Evolutionary conservation across 2,113 vertebrate species (phyloP).

Genomic region (Aegithalos caudatus): DNA sequence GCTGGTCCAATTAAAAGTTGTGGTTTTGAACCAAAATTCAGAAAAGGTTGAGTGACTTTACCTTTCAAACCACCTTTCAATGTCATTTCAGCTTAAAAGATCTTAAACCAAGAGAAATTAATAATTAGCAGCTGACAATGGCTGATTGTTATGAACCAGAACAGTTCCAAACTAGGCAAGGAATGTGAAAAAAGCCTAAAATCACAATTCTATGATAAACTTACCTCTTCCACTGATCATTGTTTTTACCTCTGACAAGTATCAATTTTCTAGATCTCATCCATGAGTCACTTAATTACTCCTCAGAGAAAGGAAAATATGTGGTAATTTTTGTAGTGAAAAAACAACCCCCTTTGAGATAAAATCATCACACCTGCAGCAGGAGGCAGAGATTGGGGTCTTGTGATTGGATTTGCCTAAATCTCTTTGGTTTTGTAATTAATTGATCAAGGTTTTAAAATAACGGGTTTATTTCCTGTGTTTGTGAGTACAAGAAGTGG

Average conservation of each 20-base stretch:
- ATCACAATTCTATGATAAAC: background rate
- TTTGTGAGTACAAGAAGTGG: background rate
- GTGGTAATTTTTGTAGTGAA: slow-evolving; percentile 6
- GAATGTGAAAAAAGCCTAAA: background rate
- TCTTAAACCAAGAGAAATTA: slow-evolving; percentile 25
- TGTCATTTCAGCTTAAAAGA: background rate
- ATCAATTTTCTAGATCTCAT: slow-evolving; percentile 58
- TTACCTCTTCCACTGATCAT: slow-evolving; percentile 10
- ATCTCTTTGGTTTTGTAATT: background rate
- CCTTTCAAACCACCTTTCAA: background rate
- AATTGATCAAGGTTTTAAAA: background rate
- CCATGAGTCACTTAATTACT: slow-evolving; percentile 59
- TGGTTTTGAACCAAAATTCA: background rate
- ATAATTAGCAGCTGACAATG: slow-evolving; percentile 24
- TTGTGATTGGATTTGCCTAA: rapidly evolving
- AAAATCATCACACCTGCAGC: slow-evolving; percentile 8
- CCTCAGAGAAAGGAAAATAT: slow-evolving; percentile 35
- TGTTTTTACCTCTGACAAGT: slow-evolving; percentile 58
- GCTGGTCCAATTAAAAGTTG: background rate
- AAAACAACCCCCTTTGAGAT: slow-evolving; percentile 6
- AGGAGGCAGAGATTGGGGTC: background rate
- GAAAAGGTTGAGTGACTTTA: background rate
- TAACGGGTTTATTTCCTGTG: background rate
- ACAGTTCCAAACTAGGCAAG: background rate
- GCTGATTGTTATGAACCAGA: slow-evolving; percentile 15